These are phyloP conservation scores for Brachyrhaphis roseni DNA, from an alignment of 2,797 vertebrate species.

Conservation along the genomic window DNA sequence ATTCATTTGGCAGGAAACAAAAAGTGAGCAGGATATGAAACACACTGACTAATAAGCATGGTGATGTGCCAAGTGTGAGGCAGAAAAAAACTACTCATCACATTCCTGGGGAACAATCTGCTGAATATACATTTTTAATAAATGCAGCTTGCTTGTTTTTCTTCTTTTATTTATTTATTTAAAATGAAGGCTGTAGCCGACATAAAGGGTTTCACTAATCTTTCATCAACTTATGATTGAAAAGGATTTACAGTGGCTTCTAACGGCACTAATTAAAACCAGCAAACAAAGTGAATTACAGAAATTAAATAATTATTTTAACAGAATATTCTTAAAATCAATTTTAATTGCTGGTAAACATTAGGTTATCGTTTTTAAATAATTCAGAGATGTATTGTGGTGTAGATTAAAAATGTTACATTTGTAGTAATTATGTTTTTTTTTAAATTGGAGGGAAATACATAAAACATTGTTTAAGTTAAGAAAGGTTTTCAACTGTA, in stretches of 20 bases:
- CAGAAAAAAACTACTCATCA: slow-evolving; percentile 16
- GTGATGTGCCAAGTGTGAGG: slow-evolving; percentile 50
- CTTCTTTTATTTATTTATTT: neutral
- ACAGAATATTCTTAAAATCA: neutral
- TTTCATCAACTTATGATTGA: slow-evolving; percentile 20
- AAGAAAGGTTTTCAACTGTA: neutral
- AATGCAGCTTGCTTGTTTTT: slow-evolving; percentile 18
- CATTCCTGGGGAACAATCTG: slow-evolving; percentile 36
- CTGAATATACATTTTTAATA: slow-evolving; percentile 46
- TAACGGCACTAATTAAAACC: neutral
- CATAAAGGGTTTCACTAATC: slow-evolving; percentile 7
- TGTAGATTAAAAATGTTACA: neutral
- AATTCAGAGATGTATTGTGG: neutral
- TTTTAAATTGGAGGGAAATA: neutral
- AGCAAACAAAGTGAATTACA: neutral
- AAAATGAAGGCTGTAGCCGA: neutral
- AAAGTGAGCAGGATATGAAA: slow-evolving; percentile 55
- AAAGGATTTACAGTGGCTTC: slow-evolving; percentile 5
- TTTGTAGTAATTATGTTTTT: neutral
- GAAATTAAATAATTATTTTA: neutral
- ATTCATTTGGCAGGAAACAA: slow-evolving; percentile 59
- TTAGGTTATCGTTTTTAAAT: neutral
- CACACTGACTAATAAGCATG: slow-evolving; percentile 44
- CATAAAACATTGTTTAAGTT: neutral
- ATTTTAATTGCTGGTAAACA: neutral